These are phyloP conservation scores for Eriosoma lanigerum DNA, from an alignment of 1,140 invertebrate species.

Conservation along the genomic window DNA sequence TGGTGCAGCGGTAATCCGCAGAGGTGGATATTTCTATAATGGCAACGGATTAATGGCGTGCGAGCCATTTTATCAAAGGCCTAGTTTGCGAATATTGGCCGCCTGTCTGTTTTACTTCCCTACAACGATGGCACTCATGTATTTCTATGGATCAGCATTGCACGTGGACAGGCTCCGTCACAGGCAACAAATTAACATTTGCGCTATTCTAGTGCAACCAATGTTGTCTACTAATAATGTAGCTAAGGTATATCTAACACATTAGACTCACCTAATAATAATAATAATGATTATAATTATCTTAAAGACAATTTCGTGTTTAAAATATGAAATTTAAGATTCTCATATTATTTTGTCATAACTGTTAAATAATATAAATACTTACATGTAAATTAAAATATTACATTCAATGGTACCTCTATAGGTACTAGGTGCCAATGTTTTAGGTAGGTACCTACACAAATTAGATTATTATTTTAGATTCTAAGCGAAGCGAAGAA, in stretches of 20 bases:
- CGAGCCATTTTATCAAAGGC: constrained; percentile 78
- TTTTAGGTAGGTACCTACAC: too few relatives aligned
- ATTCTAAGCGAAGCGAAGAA: too few relatives aligned
- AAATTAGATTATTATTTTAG: too few relatives aligned
- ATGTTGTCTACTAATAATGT: constrained; percentile 22
- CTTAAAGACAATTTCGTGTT: too few relatives aligned
- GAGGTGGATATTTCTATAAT: constrained; percentile 83
- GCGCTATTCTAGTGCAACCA: constrained; percentile 53
- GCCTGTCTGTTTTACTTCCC: constrained; percentile 85
- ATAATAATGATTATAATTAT: too few relatives aligned
- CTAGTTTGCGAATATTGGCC: constrained; percentile 75
- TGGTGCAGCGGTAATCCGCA: constrained; percentile 74
- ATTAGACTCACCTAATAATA: too few relatives aligned
- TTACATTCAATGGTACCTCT: too few relatives aligned
- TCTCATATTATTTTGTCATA: too few relatives aligned
- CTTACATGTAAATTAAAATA: too few relatives aligned
- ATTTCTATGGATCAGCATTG: constrained; percentile 84
- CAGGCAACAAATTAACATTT: constrained; percentile 61
- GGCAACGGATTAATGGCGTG: constrained; percentile 79
- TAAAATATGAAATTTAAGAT: too few relatives aligned
- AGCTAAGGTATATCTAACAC: constrained; percentile 22
- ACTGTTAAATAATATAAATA: too few relatives aligned
- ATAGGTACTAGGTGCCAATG: too few relatives aligned
- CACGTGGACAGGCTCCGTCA: constrained; percentile 78
- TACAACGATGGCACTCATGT: constrained; percentile 86